phyloP scores from a whole-genome alignment of 1,140 invertebrate species.

The Bombus terrestris region DNA sequence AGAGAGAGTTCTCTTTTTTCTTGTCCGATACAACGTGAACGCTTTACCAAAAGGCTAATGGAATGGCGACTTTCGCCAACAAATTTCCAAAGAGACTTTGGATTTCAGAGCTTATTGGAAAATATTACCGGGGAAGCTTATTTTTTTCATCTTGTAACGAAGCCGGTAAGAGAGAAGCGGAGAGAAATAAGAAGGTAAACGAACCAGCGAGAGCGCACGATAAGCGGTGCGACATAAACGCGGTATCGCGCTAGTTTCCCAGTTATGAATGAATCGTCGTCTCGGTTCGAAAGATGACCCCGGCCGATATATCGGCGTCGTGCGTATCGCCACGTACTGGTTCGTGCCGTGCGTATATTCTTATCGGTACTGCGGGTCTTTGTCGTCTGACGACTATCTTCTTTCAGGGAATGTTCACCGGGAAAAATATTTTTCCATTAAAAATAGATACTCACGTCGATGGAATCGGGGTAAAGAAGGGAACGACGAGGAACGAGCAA shows the following conservation, averaged over 20 bases:
- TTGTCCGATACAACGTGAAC: background rate
- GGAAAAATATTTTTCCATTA: background rate
- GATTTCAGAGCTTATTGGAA: background rate
- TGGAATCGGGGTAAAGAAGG: slow-evolving; percentile 7
- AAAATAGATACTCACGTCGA: background rate
- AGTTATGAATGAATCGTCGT: slow-evolving; percentile 52
- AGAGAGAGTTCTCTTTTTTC: background rate
- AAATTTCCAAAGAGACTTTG: background rate
- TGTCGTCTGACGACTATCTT: background rate
- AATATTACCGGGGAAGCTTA: background rate
- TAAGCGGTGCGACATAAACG: slow-evolving; percentile 24
- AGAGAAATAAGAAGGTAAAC: too few species aligned
- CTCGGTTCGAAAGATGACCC: slow-evolving; percentile 49
- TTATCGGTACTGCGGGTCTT: slow-evolving; percentile 24
- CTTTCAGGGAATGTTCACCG: background rate
- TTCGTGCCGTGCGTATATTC: slow-evolving; percentile 43
- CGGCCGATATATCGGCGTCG: slow-evolving; percentile 33
- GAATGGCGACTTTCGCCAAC: background rate
- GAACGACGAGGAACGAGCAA: slow-evolving; percentile 19
- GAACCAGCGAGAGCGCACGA: background rate
- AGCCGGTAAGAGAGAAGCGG: too few species aligned
- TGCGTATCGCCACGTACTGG: slow-evolving; percentile 40
- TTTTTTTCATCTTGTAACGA: background rate
- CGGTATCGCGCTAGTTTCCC: slow-evolving; percentile 45
- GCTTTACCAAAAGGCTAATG: too few species aligned